phyloP scores from a whole-genome alignment of 2,113 vertebrate species.

The Odocoileus hemionus region DNA sequence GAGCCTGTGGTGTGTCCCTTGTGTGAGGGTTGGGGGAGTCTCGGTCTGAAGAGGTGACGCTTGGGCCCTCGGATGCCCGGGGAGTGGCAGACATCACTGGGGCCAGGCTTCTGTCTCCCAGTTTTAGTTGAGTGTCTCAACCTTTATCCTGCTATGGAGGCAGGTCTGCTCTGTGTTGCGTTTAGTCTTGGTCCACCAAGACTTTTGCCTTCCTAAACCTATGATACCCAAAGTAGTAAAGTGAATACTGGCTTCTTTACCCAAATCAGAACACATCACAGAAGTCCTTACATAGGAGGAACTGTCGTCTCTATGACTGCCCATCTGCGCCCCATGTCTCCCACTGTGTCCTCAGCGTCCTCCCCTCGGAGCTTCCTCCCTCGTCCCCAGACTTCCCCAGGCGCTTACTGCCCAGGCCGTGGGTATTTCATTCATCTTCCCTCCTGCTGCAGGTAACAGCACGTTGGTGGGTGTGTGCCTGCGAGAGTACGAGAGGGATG shows the following conservation, averaged over 20 bases:
- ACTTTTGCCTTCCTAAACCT: neutral
- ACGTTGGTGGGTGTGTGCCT: neutral
- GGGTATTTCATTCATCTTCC: neutral
- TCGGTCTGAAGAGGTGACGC: neutral
- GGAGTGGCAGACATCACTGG: neutral
- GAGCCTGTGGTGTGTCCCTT: neutral
- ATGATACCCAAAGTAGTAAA: neutral
- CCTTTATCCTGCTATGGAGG: neutral
- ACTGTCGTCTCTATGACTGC: neutral
- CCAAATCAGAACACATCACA: neutral
- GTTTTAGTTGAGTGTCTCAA: neutral
- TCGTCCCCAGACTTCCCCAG: neutral
- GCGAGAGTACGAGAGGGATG: fast-evolving
- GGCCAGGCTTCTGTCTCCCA: neutral
- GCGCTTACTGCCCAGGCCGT: neutral
- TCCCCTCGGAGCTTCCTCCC: too few relatives aligned
- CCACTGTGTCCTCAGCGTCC: neutral
- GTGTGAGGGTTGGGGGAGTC: neutral
- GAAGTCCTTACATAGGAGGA: neutral
- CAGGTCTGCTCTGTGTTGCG: neutral
- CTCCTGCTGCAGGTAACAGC: neutral
- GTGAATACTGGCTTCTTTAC: neutral
- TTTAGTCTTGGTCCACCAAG: neutral
- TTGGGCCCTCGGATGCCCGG: fast-evolving
- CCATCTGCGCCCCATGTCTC: neutral